Base-by-base conservation (phyloP, 2,888 invertebrate species). In the Melanostoma mellinum region DNA sequence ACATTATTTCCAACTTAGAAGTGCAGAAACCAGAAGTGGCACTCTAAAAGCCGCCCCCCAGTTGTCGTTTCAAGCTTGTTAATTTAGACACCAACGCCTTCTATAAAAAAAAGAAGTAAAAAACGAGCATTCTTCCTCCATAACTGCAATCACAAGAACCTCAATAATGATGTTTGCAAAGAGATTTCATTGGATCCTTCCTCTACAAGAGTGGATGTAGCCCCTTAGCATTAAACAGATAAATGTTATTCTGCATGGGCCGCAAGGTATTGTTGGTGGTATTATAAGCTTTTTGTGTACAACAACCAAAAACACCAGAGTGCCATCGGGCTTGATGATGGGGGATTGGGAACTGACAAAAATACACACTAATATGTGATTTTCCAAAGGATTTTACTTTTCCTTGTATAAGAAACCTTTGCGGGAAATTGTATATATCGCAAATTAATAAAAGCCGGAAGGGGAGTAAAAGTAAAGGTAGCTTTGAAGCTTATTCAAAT, bases 401-500 rank as follows among this genome's bases (percentile, higher is more conserved):
- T 36, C 35, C 35, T 32, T 46, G 32, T 56, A 44, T 56, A 42
- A 30, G 10, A 20, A 20, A 20, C 48, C 55, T 48, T 60, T 46
- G 30, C 44, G 50, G 74, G 52, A 63, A 75, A 42, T 71, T 72
- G 76, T 81, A 46, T 20, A 20, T 61, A 71, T 60, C 50, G 60
- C 76, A 81, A 71, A 67, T 71, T 76, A 61, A 76, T 65, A 76
- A 71, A 63, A 53, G 65, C 48, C 65, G 79, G 42, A 40, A 58
- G 38, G 36, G 56, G 50, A 60, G 42, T 42, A 46, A 63, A 36
- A 65, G 71, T 42, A 46, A 63, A 36, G 71, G 71, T 75, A 58
- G 75, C 46, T 80, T 71, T 76, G 65, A 67, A 56, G 67, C 72
- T 72, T 72, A 72, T 72, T 48, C 71, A 72, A 72, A 76, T 81